These are phyloP conservation scores for Idaea straminata DNA, from an alignment of 2,888 invertebrate species.

Conservation along the genomic window DNA sequence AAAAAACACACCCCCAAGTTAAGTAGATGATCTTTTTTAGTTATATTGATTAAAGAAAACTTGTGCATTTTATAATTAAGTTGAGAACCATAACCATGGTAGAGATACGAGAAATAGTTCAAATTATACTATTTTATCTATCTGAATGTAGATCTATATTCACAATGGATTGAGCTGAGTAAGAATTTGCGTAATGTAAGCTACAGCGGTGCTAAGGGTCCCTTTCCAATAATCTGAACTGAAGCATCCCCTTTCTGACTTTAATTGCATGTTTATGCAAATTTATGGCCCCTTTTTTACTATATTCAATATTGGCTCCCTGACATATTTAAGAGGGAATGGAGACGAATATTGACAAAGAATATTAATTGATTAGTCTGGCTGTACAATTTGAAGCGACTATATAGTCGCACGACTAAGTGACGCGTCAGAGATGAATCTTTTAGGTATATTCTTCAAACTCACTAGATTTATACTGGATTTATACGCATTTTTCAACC, in stretches of 20 bases:
- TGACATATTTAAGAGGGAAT: slow-evolving; percentile 23
- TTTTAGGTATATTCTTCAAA: too few relatives aligned
- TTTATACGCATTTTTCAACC: too few relatives aligned
- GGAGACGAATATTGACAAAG: neutral
- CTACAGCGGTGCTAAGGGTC: slow-evolving; percentile 21
- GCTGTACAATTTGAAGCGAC: neutral
- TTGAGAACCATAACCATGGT: too few relatives aligned
- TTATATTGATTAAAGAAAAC: too few relatives aligned
- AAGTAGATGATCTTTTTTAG: too few relatives aligned
- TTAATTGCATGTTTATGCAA: slow-evolving; percentile 64
- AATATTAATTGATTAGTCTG: neutral
- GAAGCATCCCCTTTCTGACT: slow-evolving; percentile 42
- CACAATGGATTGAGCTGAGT: slow-evolving; percentile 1
- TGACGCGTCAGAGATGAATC: too few relatives aligned
- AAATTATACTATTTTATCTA: slow-evolving; percentile 6
- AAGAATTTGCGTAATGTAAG: slow-evolving; percentile 19
- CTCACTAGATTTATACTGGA: too few relatives aligned
- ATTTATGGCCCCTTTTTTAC: slow-evolving; percentile 33
- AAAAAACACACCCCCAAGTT: too few relatives aligned
- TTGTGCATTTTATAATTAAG: too few relatives aligned
- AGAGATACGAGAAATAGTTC: slow-evolving; percentile 10
- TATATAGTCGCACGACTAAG: neutral
- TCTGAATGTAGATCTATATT: slow-evolving; percentile 1
- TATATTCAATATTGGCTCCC: slow-evolving; percentile 44
- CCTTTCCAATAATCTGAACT: slow-evolving; percentile 47